phyloP scores from a whole-genome alignment of 2,113 vertebrate species.

The Ondatra zibethicus region DNA sequence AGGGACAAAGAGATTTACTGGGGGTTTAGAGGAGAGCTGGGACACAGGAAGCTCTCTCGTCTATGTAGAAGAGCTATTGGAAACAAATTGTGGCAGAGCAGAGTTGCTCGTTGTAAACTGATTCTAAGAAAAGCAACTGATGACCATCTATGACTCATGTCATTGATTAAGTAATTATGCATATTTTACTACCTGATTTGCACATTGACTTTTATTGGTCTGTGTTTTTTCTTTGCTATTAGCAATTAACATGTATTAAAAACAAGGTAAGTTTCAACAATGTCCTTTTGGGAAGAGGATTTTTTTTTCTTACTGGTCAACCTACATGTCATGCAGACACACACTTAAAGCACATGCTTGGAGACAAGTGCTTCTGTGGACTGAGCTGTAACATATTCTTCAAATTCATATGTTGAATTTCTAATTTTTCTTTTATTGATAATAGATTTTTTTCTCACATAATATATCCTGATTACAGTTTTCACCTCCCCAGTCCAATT shows the following conservation, averaged over 20 bases:
- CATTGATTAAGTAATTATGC: background rate
- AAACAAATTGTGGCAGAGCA: background rate
- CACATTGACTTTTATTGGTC: constrained; percentile 23
- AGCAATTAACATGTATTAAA: constrained; percentile 6
- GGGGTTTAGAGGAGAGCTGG: background rate
- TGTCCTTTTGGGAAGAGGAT: background rate
- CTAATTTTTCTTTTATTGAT: too few species aligned
- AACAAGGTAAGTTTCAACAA: background rate
- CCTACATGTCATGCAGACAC: background rate
- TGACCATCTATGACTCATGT: constrained; percentile 21
- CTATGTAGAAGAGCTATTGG: background rate
- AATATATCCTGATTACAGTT: background rate
- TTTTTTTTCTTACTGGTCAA: background rate
- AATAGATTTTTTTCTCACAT: background rate
- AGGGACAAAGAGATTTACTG: background rate
- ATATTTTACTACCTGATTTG: background rate
- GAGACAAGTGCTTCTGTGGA: background rate
- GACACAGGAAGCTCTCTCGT: background rate
- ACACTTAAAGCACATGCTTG: background rate
- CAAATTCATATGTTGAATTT: background rate
- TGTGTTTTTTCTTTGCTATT: background rate
- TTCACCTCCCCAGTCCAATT: background rate
- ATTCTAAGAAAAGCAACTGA: background rate
- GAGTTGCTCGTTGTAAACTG: background rate
- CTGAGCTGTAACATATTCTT: background rate